These are phyloP conservation scores for Cynaeus angustus DNA, from an alignment of 2,888 invertebrate genomes.

Conservation along the genomic window DNA sequence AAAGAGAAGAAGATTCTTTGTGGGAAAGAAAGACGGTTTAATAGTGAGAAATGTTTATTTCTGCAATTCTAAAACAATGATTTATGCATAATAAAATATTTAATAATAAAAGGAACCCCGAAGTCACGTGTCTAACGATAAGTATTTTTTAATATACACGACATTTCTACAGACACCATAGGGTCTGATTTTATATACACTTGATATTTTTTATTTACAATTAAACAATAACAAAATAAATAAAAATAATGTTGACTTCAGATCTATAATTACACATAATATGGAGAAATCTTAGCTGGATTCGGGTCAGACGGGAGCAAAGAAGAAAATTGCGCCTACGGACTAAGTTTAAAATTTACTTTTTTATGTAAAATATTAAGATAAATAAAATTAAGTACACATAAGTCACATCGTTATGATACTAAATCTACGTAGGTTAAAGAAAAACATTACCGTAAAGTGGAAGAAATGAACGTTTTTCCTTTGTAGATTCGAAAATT, in stretches of 20 bases:
- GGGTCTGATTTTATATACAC: constrained; percentile 69
- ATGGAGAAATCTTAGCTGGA: constrained; percentile 32
- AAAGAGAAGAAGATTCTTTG: not conserved
- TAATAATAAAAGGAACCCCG: constrained; percentile 69
- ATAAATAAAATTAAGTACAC: constrained; percentile 51
- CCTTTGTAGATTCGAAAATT: constrained; percentile 56
- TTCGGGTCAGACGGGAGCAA: constrained; percentile 36
- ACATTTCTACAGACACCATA: constrained; percentile 70
- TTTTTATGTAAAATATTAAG: constrained; percentile 49
- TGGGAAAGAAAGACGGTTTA: constrained; percentile 42
- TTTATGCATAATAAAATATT: constrained; percentile 70
- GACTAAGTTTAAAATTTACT: constrained; percentile 55
- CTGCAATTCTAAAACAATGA: constrained; percentile 70
- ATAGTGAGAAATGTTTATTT: constrained; percentile 68
- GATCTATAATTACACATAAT: constrained; percentile 55
- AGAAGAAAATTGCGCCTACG: constrained; percentile 56
- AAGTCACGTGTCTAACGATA: constrained; percentile 67
- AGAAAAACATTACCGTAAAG: constrained; percentile 39
- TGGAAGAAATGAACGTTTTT: constrained; percentile 41
- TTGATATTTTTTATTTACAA: constrained; percentile 70
- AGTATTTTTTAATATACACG: constrained; percentile 65
- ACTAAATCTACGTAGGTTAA: constrained; percentile 43
- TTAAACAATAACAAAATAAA: constrained; percentile 68
- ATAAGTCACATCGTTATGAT: constrained; percentile 48
- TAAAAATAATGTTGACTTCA: constrained; percentile 66